Base-by-base conservation (phyloP, 2,888 invertebrate species). In the Luperina nickerlii region DNA sequence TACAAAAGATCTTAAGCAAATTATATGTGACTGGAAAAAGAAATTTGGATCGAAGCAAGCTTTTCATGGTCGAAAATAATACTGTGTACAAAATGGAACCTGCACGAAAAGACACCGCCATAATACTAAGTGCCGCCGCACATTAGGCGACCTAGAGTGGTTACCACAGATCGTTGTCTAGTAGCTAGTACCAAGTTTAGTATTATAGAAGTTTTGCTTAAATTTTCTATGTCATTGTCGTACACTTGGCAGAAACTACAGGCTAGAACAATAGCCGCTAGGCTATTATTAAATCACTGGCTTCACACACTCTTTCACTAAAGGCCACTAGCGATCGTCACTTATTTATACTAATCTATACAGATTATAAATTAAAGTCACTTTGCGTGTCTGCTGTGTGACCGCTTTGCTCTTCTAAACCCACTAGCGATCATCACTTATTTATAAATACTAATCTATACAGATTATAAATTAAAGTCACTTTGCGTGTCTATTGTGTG, bases 1-100 rank as follows among this genome's bases (percentile, higher is more conserved):
- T 81, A 84, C 76, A 89, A 89, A 87, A 74, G 86, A 80, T 72
- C 63, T 90, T 90, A 90, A 91, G 90, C 88, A 88, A 89, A 90
- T 86, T 87, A 86, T 79, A 90, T 86, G 86, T 88, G 84, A 84
- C 85, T 82, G 79, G 65, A 78, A 81, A 88, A 88, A 91, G 82
- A 87, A 85, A 83, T 82, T 87, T 84, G 84, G 70, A 18, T 63
- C 71, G 70, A 54, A 78, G 68, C 74, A 71, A 83, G 70, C 69
- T 78, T 76, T 89, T 81, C 87, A 79, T 54, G 83, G 69, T 81
- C 63, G 66, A 86, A 83, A 84, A 87, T 76, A 81, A 83, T 79
- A 89, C 90, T 89, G 85, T 89, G 80, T 85, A 78, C 78, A 67
- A 78, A 85, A 81, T 83, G 62, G 74, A 82, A 81, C 78, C 66